Base-by-base conservation (phyloP, 2,113 vertebrate genomes). In the Corydoras sp. region DNA sequence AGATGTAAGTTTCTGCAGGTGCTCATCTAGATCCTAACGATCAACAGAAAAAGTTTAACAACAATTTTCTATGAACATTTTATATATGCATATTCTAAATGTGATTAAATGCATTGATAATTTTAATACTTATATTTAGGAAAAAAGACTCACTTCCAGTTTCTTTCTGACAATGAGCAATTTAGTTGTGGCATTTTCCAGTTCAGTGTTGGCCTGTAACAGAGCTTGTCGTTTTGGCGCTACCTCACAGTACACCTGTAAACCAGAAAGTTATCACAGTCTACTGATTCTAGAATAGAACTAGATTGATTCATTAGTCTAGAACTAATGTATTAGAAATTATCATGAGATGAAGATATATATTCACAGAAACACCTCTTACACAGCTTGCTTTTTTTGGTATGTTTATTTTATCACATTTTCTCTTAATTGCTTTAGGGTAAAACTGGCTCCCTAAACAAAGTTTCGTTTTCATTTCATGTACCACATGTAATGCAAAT, bases 151-250 rank as follows among this genome's bases (percentile, higher is more conserved):
- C 75, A 93, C 88, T 15, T 72, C 24, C 75, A 93, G 76, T 54
- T 93, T 95, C 75, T 89, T 92, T 67, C 90, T 86, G 66, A 92
- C 77, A 13, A 77, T 66, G 67, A 86, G 74, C 18, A 89, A 68
- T 80, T 92, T 93, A 75, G 85, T 85, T 24, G 90, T 89, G 65
- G 90, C 89, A 50, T 77, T 78, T 70, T 90, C 83, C 76, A 94
- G 73, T 29, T 94, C 91, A 56, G 69, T 49, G 76, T 92, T 93
- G 77, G 87, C 86, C 70, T 92, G 86, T 54, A 82, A 79, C 74
- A 94, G 66, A 0, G 79, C 88, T 62, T 80, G 86, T 12, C 79
- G 78, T 81, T 94, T 93, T 9, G 90, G 87, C 72, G 91, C 89
- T 24, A 91, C 89, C 2, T 93, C 90, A 83, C 90, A 93, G 81